These are phyloP conservation scores for Petrocephalus sullivani DNA, from an alignment of 2,797 vertebrate genomes.

Conservation along the genomic window DNA sequence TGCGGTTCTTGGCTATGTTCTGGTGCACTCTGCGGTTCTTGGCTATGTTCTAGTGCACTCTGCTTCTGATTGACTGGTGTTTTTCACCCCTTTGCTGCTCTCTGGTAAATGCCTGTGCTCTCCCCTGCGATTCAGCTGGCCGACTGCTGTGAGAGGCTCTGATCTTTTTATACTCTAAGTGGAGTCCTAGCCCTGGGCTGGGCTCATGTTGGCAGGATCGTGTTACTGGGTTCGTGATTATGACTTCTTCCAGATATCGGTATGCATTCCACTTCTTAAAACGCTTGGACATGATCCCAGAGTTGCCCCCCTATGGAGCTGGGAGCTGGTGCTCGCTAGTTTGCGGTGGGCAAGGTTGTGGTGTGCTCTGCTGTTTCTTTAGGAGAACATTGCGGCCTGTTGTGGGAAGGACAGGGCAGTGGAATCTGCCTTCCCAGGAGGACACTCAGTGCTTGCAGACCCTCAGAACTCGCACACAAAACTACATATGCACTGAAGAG, in stretches of 20 bases:
- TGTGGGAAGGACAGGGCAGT: neutral
- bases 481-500: neutral
- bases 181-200: conserved; percentile 23
- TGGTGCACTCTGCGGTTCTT: neutral
- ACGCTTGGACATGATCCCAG: conserved; percentile 23
- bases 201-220: conserved; percentile 4
- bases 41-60: neutral
- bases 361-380: neutral
- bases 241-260: conserved; percentile 11
- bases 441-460: neutral
- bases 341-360: neutral
- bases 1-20: too few species aligned
- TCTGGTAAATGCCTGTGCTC: conserved; percentile 5
- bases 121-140: conserved; percentile 16
- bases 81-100: conserved; percentile 12
- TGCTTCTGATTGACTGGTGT: neutral
- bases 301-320: conserved; percentile 16
- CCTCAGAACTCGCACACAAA: neutral
- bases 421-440: neutral
- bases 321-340: neutral
- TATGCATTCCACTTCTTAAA: conserved; percentile 16
- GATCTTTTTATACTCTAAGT: neutral
- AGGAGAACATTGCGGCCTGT: conserved; percentile 13
- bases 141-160: conserved; percentile 23
- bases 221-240: conserved; percentile 5